Evolutionary conservation across 2,113 vertebrate genomes (phyloP).

Genomic region (Thalassoma bifasciatum): DNA sequence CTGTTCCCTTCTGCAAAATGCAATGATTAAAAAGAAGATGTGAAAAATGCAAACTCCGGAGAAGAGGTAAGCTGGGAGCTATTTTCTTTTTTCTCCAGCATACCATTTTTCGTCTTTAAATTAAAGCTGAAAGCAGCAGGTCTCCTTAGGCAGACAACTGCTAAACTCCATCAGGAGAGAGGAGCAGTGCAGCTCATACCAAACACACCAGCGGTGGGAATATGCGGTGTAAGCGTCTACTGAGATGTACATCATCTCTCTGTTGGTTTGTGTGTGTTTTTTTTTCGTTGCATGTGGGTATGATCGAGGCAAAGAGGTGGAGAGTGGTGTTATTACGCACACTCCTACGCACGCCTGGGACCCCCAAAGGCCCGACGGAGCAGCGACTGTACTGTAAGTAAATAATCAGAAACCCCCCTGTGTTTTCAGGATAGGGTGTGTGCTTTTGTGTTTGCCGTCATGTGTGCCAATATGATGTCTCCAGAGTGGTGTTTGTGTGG

Average conservation of each 20-base stretch:
- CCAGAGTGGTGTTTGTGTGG: constrained; percentile 58
- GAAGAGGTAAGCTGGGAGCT: constrained; percentile 5
- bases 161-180: constrained; percentile 25
- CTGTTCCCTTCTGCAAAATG: constrained; percentile 5
- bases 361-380: constrained; percentile 34
- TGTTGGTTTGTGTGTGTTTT: constrained; percentile 45
- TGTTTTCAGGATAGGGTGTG: constrained; percentile 28
- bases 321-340: constrained; percentile 52
- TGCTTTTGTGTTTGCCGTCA: constrained; percentile 48
- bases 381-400: constrained; percentile 69
- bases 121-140: constrained; percentile 33
- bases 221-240: constrained; percentile 37
- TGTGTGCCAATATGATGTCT: constrained; percentile 53
- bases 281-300: constrained; percentile 24
- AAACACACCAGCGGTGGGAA: constrained; percentile 35
- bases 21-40: constrained; percentile 18
- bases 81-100: not conserved
- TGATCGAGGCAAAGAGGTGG: constrained; percentile 24
- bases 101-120: constrained; percentile 28
- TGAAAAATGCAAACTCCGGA: constrained; percentile 4
- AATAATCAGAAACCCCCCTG: constrained; percentile 58
- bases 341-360: constrained; percentile 61
- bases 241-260: constrained; percentile 50
- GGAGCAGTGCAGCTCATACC: constrained; percentile 18
- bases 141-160: constrained; percentile 24